These are phyloP conservation scores for Sebastes matsubarae DNA, from an alignment of 2,797 vertebrate genomes.

Conservation along the genomic window DNA sequence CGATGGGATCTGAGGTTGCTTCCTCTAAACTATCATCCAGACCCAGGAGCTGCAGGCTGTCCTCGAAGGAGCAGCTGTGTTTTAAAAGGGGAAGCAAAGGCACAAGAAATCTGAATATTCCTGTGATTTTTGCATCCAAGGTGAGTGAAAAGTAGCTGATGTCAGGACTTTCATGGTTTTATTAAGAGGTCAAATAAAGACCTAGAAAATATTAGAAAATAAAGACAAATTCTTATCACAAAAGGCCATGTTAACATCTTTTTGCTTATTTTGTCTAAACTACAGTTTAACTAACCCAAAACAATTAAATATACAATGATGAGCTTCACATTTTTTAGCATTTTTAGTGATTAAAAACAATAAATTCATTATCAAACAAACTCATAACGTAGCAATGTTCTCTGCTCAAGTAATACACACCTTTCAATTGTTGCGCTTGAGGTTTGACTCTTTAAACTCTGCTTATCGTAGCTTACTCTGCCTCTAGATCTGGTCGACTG, in stretches of 20 bases:
- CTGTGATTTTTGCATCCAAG: no score
- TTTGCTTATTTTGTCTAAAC: neutral
- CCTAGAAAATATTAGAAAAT: neutral
- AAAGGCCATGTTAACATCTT: neutral
- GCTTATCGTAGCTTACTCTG: neutral
- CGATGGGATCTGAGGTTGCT: constrained; percentile 30
- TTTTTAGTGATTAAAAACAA: neutral
- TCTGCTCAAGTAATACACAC: constrained; percentile 8
- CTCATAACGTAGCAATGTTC: neutral
- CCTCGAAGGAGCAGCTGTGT: constrained; percentile 58
- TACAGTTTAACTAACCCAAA: neutral
- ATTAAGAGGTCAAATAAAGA: neutral
- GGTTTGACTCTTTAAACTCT: neutral
- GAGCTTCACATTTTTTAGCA: no score
- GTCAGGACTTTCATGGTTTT: neutral
- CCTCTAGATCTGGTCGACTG: neutral
- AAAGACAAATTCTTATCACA: neutral
- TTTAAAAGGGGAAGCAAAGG: neutral
- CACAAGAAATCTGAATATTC: neutral
- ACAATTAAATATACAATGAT: neutral
- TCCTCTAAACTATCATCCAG: constrained; percentile 68
- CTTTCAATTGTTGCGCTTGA: constrained; percentile 12
- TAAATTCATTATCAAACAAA: neutral
- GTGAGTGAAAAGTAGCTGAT: neutral
- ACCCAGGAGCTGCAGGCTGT: constrained; percentile 68